Evolutionary conservation across 2,113 vertebrate species (phyloP), one percentile per base, ranked within the genome.

Genomic region (Dasyornis broadbenti): DNA sequence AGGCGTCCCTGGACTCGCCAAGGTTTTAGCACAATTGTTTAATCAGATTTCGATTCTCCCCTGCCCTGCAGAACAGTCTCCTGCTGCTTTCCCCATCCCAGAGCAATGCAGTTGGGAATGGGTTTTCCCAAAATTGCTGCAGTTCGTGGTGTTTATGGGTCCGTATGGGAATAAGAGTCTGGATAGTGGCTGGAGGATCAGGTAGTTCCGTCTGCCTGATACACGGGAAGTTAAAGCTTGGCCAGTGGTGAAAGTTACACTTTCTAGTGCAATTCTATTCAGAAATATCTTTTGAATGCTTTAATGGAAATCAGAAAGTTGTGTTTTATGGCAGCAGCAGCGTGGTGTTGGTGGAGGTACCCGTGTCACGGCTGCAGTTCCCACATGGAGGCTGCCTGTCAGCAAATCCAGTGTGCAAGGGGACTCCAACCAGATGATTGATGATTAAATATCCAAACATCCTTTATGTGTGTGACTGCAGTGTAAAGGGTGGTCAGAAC

Each of bases 1-100:
- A 78, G 90, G 40, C 57, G n/a, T 61, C 10, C 40, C 81, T 96
- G 94, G 86, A 39, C 84, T 87, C 70, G 65, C 57, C 69, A 79
- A 87, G 73, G 73, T 91, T 95, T 95, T 76, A 92, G 89, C 68
- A 90, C 90, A 84, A 66, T 31, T 75, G 35, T 95, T 90, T 60
- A 89, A 81, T 71, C 72, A 81, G 68, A 47, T 8, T 83, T 69
- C 40, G 44, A n/a, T 75, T 84, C 64, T 81, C 79, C 69, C 31
- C 47, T 86, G 47, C 60, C 72, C 85, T 81, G 82, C 60, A 90
- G 88, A 84, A 39, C 19, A 70, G 33, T 19, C 27, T 89, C 47
- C 49, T 86, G 30, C 28, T 86, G 45, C 26, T 71, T 64, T 92
- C 45, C n/a, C 57, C 15, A 14, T 57, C 76, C 49, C 28, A 50